phyloP scores from a whole-genome alignment of 2,888 invertebrate species.

The Merodon equestris region DNA sequence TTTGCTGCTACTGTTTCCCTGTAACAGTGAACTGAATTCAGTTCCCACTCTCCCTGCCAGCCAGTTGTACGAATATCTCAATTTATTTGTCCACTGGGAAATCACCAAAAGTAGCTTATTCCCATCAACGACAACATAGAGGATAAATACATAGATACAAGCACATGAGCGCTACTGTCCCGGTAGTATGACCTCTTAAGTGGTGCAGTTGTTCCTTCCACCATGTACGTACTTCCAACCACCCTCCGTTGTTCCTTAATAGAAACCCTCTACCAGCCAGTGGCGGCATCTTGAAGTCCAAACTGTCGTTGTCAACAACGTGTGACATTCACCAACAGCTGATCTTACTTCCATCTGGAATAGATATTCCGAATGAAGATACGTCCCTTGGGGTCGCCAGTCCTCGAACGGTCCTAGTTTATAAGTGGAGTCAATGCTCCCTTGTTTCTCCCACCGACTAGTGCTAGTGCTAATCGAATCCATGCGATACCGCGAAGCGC shows the following conservation, averaged over 20 bases:
- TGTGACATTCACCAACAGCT: constrained; percentile 65
- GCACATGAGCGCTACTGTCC: constrained; percentile 34
- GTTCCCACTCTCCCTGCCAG: constrained; percentile 6
- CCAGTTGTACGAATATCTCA: neutral
- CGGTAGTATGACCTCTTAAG: constrained; percentile 55
- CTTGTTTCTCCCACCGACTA: constrained; percentile 27
- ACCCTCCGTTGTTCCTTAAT: neutral
- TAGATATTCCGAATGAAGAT: constrained; percentile 22
- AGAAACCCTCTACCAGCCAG: neutral
- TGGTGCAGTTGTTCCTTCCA: constrained; percentile 28
- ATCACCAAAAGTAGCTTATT: constrained; percentile 46
- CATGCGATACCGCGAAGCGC: constrained; percentile 64
- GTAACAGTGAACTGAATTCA: constrained; percentile 7
- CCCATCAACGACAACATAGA: neutral
- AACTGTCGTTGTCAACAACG: neutral
- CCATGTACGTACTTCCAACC: neutral
- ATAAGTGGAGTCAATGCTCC: constrained; percentile 37
- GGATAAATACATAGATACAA: constrained; percentile 14
- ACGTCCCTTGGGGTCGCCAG: constrained; percentile 46
- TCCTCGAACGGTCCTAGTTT: constrained; percentile 25
- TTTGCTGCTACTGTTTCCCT: constrained; percentile 20
- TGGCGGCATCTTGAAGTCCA: neutral
- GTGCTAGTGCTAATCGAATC: constrained; percentile 55
- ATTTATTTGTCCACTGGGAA: constrained; percentile 58
- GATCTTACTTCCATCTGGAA: constrained; percentile 64